Evolutionary conservation across 2,797 vertebrate genomes (phyloP).

Genomic region (Hydrolagus colliei): DNA sequence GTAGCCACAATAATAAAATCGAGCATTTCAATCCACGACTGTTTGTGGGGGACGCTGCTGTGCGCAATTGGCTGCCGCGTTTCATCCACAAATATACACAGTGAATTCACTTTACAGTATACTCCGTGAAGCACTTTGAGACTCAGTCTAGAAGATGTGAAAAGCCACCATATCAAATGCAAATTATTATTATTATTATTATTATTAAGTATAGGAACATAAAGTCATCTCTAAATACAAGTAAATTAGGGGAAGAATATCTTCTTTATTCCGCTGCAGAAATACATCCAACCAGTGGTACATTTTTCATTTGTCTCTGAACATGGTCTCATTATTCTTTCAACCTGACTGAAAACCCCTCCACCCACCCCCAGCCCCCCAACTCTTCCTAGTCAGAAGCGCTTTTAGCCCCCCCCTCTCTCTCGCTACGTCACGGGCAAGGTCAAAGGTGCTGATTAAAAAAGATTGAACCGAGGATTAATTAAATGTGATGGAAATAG

Average conservation of each 20-base stretch:
- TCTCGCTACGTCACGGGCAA: not conserved
- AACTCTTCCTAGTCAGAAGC: not conserved
- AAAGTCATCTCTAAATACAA: not conserved
- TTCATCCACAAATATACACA: too few relatives aligned
- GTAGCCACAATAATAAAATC: too few relatives aligned
- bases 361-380: not conserved
- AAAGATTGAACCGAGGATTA: constrained; percentile 27
- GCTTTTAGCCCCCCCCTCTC: constrained; percentile 1
- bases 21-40: too few relatives aligned
- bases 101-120: too few relatives aligned
- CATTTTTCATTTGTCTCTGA: constrained; percentile 13
- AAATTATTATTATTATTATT: too few relatives aligned
- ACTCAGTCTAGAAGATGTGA: too few relatives aligned
- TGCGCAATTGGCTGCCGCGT: too few relatives aligned
- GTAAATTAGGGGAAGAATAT: not conserved
- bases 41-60: too few relatives aligned
- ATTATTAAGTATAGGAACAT: not conserved
- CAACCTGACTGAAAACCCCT: too few relatives aligned
- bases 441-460: constrained; percentile 30
- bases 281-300: constrained; percentile 1
- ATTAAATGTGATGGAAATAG: constrained; percentile 32
- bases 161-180: too few relatives aligned
- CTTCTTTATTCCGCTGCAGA: not conserved
- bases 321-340: constrained; percentile 24
- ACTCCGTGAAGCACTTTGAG: too few relatives aligned